phyloP scores from a whole-genome alignment of 2,888 invertebrate species.

The Drosophila anomelani region DNA sequence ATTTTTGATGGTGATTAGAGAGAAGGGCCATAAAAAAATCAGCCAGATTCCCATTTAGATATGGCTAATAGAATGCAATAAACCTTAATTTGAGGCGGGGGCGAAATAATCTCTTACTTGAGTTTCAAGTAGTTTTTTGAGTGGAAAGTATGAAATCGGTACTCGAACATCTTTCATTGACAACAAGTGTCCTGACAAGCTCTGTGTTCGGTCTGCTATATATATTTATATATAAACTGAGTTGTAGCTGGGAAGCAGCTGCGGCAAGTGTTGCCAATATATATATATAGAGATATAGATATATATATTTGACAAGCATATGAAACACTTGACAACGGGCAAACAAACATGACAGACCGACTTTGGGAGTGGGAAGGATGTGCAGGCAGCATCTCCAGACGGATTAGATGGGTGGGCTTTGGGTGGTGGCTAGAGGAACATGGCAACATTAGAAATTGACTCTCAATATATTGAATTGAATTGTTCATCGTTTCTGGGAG shows the following conservation, averaged over 20 bases:
- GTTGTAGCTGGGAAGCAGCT: slow-evolving; percentile 24
- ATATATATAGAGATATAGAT: slow-evolving; percentile 9
- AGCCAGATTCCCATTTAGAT: slow-evolving; percentile 32
- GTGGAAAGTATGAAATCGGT: slow-evolving; percentile 28
- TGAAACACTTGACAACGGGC: slow-evolving; percentile 64
- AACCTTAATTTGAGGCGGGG: slow-evolving; percentile 37
- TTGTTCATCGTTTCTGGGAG: slow-evolving; percentile 32
- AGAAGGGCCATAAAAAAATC: slow-evolving; percentile 28
- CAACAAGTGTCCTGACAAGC: slow-evolving; percentile 43
- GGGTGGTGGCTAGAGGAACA: slow-evolving; percentile 3
- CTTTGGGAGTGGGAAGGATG: slow-evolving; percentile 13
- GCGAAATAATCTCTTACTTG: neutral
- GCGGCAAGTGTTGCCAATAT: slow-evolving; percentile 57
- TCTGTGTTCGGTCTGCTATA: slow-evolving; percentile 29
- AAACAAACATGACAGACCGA: slow-evolving; percentile 71
- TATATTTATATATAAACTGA: slow-evolving; percentile 21
- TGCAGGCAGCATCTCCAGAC: slow-evolving; percentile 1
- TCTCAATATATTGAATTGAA: slow-evolving; percentile 46
- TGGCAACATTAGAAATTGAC: slow-evolving; percentile 45
- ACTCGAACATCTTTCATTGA: slow-evolving; percentile 38
- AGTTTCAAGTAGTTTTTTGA: slow-evolving; percentile 20
- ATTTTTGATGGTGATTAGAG: slow-evolving; percentile 61
- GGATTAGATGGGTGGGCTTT: slow-evolving; percentile 11
- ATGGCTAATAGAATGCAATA: slow-evolving; percentile 58
- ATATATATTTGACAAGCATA: slow-evolving; percentile 47